Evolutionary conservation across 1,140 invertebrate genomes (phyloP), one percentile per base, ranked within the genome.

Genomic region (Paralvinella palmiformis): DNA sequence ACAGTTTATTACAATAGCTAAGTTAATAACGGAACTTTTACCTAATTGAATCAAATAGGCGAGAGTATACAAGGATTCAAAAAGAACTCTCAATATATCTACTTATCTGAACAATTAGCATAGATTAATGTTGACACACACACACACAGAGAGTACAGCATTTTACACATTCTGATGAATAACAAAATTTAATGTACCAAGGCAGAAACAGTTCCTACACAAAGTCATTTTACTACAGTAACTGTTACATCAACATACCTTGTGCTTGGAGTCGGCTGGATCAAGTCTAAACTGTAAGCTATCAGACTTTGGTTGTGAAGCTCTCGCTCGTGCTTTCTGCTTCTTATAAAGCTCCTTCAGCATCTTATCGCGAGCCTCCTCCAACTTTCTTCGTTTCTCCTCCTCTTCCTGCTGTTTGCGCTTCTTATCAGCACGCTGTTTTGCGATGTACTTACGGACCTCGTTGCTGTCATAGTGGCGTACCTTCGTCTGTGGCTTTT

Each of bases 401-500:
- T 76, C 69, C 35, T 76, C 74, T 45, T 76, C 73, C 13, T 71
- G 3, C n/a, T 72, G 62, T 44, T 48, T 27, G 27, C 44, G n/a
- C 27, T 31, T 35, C 45, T 61, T 48, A 31, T 78, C 72, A 1
- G 68, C 69, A 64, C 73, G 74, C 65, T 79, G 72, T 44, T 71
- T 70, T 29, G 72, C 70, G 15, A 79, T 79, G 63, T 73, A 79
- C 57, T 71, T 71, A 0, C 75, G 61, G 7, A 79, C 72, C 37
- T 72, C 71, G 17, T 76, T 72, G 2, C 66, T 59, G 56, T 79
- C 73, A 66, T 79, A 78, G 61, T 79, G 77, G 0, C 75, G 69
- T 27, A 76, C 72, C 62, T 79, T 79, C 20, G 74, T 66, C 37
- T 55, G 59, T 5, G 71, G 65, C 57, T 71, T 48, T 24, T 60